phyloP scores from a whole-genome alignment of 1,140 invertebrate genomes.

The Pogonomyrmex barbatus region DNA sequence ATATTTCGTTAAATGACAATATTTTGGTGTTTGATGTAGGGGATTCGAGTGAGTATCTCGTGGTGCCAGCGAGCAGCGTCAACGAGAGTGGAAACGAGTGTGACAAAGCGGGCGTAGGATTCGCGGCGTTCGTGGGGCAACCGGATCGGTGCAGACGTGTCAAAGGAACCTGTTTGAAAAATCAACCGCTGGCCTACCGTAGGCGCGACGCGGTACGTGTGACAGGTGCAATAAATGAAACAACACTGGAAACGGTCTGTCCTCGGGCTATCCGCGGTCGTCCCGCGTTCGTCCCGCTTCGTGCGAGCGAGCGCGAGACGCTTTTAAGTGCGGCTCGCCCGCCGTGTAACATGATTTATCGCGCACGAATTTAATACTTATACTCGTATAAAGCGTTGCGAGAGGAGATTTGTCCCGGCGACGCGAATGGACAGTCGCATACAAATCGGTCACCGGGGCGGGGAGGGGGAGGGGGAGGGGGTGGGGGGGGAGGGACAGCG shows the following conservation, averaged over 20 bases:
- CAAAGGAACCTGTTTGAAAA: slow-evolving; percentile 84
- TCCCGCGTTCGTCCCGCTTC: not conserved
- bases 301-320: not conserved
- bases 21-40: slow-evolving; percentile 64
- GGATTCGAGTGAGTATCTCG: slow-evolving; percentile 83
- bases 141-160: slow-evolving; percentile 82
- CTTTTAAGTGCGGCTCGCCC: slow-evolving; percentile 25
- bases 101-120: slow-evolving; percentile 85
- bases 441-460: slow-evolving; percentile 37
- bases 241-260: slow-evolving; percentile 40
- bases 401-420: slow-evolving; percentile 38
- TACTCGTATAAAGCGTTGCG: slow-evolving; percentile 48
- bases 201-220: slow-evolving; percentile 81
- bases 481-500: not conserved
- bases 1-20: not conserved
- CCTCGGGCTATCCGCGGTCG: slow-evolving; percentile 16
- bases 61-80: slow-evolving; percentile 81
- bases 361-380: slow-evolving; percentile 63
- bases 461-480: not conserved
- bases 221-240: slow-evolving; percentile 57
- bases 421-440: slow-evolving; percentile 40
- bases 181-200: slow-evolving; percentile 85
- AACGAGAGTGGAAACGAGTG: slow-evolving; percentile 84
- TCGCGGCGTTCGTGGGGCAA: slow-evolving; percentile 85
- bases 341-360: slow-evolving; percentile 57